These are phyloP conservation scores for Euborellia annulipes DNA, from an alignment of 1,140 invertebrate genomes.

Conservation along the genomic window DNA sequence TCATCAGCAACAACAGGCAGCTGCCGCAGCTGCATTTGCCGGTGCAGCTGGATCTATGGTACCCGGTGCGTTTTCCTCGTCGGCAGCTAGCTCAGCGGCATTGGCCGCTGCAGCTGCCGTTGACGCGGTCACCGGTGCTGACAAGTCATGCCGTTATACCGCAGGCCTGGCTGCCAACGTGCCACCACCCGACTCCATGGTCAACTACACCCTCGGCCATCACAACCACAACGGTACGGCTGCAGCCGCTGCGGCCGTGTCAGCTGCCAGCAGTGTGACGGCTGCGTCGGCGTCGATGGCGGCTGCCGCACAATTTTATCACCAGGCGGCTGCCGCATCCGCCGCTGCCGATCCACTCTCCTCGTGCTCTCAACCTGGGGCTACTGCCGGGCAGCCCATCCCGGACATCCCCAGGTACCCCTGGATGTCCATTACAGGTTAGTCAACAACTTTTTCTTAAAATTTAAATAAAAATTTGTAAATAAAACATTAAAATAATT, in stretches of 20 bases:
- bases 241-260: slow-evolving; percentile 33
- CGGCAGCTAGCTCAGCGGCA: slow-evolving; percentile 30
- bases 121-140: slow-evolving; percentile 34
- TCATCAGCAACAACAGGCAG: slow-evolving; percentile 49
- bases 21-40: slow-evolving; percentile 47
- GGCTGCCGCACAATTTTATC: slow-evolving; percentile 73
- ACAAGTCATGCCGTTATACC: slow-evolving; percentile 65
- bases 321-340: slow-evolving; percentile 54
- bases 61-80: slow-evolving; percentile 39
- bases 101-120: slow-evolving; percentile 44
- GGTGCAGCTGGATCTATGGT: slow-evolving; percentile 47
- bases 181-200: slow-evolving; percentile 53
- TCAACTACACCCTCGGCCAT: slow-evolving; percentile 59
- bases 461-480: too few relatives aligned
- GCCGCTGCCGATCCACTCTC: slow-evolving; percentile 43
- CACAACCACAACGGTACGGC: slow-evolving; percentile 54
- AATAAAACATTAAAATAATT: too few relatives aligned
- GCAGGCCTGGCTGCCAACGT: slow-evolving; percentile 45
- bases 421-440: slow-evolving; percentile 96
- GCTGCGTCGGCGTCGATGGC: slow-evolving; percentile 59
- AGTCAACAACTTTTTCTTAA: too few relatives aligned
- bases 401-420: slow-evolving; percentile 82
- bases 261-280: slow-evolving; percentile 36
- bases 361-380: slow-evolving; percentile 41
- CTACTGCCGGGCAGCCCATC: slow-evolving; percentile 51